Base-by-base conservation (phyloP, 2,113 vertebrate species). In the Semicossyphus pulcher region DNA sequence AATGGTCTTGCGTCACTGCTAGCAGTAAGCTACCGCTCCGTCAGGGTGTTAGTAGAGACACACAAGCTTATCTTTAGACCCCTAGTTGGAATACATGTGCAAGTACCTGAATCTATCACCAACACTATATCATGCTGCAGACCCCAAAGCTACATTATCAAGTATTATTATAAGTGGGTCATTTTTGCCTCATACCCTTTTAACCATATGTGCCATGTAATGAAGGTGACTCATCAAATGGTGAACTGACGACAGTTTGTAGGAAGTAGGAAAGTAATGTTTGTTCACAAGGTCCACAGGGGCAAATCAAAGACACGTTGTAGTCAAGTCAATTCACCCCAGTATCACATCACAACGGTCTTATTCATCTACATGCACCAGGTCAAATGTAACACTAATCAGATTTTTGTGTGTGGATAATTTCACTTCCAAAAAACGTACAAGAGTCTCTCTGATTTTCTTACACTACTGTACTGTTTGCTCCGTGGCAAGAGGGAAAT, bases 381-480 rank as follows among this genome's bases (percentile, higher is more conserved):
- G 15, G 20, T 12, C 64, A 60, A 60, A 49, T 34, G 4, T 7
- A 10, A 3, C 3, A 32, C 5, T 25, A 21, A 20, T 52, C 23
- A 39, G 18, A 1, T 18, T 20, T 26, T 32, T 23, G 25, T 21
- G 10, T 11, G 1, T 25, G 15, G 2, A 21, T 14, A 15, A 10
- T 26, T 65, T 45, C 4, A 12, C 28, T 28, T 41, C n/a, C n/a
- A 21, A 48, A 52, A 36, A 57, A 52, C 20, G 48, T 10, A 56
- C 41, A 54, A 49, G 11, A 14, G 18, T 20, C 20, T 39, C 31
- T 44, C 28, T 60, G 48, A 52, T 63, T 63, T 71, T 3, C 64
- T 16, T 16, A 41, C 44, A 51, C 42, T 48, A 5, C 56, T 54
- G 3, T 29, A 68, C 66, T 62, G 62, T 84, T 63, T 14, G 10